phyloP scores from a whole-genome alignment of 2,888 invertebrate genomes.

The Epinotia demarniana region DNA sequence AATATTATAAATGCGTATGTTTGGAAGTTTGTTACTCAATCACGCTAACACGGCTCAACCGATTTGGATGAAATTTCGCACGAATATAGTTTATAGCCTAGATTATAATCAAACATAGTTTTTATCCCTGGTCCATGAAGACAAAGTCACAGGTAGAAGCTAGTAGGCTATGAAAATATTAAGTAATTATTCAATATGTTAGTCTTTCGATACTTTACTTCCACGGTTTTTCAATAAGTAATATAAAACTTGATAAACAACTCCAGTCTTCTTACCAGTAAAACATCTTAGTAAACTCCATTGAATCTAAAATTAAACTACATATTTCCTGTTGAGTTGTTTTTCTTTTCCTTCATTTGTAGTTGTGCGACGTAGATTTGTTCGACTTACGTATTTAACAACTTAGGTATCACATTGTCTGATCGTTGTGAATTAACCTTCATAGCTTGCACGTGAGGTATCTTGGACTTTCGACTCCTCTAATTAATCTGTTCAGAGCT shows the following conservation, averaged over 20 bases:
- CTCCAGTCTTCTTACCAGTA: conserved; percentile 2
- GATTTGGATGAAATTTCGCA: too few relatives aligned
- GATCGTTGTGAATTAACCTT: conserved; percentile 31
- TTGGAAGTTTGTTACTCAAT: too few relatives aligned
- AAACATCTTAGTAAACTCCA: conserved; percentile 7
- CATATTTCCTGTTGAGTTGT: conserved; percentile 21
- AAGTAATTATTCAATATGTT: too few relatives aligned
- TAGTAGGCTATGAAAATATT: too few relatives aligned
- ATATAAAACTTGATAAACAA: background rate
- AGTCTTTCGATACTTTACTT: too few relatives aligned
- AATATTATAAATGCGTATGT: too few relatives aligned
- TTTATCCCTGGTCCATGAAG: too few relatives aligned
- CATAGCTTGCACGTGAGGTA: conserved; percentile 22
- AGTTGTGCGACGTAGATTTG: background rate
- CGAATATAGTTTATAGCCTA: too few relatives aligned
- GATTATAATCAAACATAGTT: too few relatives aligned
- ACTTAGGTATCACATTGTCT: conserved; percentile 32
- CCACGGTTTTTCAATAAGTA: background rate
- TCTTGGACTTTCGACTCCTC: conserved; percentile 30
- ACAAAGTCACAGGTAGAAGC: too few relatives aligned
- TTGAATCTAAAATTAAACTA: conserved; percentile 22
- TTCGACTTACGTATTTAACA: conserved; percentile 25
- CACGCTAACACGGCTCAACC: too few relatives aligned
- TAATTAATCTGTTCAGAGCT: conserved; percentile 27
- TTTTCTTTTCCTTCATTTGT: conserved; percentile 16